phyloP scores from a whole-genome alignment of 1,140 invertebrate genomes.

The Drosophila elegans region DNA sequence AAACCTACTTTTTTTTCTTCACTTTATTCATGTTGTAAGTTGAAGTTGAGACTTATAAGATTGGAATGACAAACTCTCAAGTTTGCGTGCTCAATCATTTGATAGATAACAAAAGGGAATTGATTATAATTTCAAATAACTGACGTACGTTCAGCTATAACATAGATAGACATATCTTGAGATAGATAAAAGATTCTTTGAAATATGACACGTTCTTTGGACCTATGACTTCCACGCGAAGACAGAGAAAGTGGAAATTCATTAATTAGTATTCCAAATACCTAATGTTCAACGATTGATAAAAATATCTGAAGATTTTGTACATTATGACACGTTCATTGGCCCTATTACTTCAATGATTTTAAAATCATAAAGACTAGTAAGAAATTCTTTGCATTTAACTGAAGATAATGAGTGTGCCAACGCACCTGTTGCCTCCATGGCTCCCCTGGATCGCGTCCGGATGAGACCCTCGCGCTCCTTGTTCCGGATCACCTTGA shows the following conservation, averaged over 20 bases:
- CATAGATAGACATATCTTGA: background rate
- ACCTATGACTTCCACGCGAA: background rate
- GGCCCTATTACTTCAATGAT: too few relatives aligned
- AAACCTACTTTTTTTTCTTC: too few relatives aligned
- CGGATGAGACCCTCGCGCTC: conserved; percentile 96
- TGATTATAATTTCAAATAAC: conserved; percentile 12
- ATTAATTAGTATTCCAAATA: too few relatives aligned
- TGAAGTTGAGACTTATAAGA: too few relatives aligned
- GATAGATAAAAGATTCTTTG: background rate
- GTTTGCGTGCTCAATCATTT: conserved; percentile 6
- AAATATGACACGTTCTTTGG: conserved; percentile 4
- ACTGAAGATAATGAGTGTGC: background rate
- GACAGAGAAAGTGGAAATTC: too few relatives aligned
- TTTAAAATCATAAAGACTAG: too few relatives aligned
- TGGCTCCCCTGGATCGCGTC: conserved; percentile 96
- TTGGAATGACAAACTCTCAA: background rate
- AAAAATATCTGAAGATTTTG: too few relatives aligned
- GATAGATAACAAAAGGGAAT: conserved; percentile 6
- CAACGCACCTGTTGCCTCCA: conserved; percentile 91
- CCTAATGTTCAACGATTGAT: too few relatives aligned
- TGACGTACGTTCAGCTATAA: background rate
- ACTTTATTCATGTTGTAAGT: too few relatives aligned
- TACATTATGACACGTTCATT: too few relatives aligned
- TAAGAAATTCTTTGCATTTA: too few relatives aligned
- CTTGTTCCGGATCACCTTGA: conserved; percentile 93